A percentile compares a stretch with the other conserved stretches of the same genome.
Evolutionary conservation across 2,113 vertebrate genomes (phyloP).

Genomic region (Gulo gulo): DNA sequence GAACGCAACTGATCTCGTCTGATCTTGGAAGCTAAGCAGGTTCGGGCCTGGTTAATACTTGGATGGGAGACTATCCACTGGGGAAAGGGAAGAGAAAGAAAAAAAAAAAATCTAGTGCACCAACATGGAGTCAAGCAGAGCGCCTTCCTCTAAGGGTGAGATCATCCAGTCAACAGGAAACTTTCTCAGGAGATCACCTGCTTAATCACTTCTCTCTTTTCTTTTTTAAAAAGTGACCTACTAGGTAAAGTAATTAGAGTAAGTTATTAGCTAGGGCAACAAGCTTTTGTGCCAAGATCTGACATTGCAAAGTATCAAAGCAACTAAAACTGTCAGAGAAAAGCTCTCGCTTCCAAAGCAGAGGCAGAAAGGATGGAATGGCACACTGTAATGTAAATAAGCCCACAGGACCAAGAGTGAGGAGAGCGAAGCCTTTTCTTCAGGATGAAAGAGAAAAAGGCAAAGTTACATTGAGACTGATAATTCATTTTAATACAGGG

Average conservation of each 20-base stretch:
- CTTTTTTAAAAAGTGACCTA: not conserved
- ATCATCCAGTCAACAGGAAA: not conserved
- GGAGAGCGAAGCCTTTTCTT: not conserved
- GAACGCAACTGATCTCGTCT: no score
- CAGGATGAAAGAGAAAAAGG: constrained; percentile 1
- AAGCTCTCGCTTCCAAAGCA: constrained; percentile 10
- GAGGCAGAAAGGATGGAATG: not conserved
- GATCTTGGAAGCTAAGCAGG: no score
- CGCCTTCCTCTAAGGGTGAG: not conserved
- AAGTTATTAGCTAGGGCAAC: constrained; percentile 55
- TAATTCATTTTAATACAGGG: not conserved
- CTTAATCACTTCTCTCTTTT: not conserved
- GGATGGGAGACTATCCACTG: not conserved
- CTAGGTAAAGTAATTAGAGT: constrained; percentile 55
- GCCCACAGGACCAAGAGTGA: not conserved
- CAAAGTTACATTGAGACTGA: not conserved
- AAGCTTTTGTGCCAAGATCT: constrained; percentile 37
- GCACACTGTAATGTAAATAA: not conserved
- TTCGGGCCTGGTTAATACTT: no score
- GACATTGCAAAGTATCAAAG: constrained; percentile 66
- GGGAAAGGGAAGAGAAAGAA: not conserved
- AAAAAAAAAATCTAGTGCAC: not conserved
- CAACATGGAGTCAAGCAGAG: not conserved
- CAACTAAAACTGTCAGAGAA: constrained; percentile 45
- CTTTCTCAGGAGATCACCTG: not conserved